Evolutionary conservation across 2,113 vertebrate genomes (phyloP).

Genomic region (Centropus bengalensis): DNA sequence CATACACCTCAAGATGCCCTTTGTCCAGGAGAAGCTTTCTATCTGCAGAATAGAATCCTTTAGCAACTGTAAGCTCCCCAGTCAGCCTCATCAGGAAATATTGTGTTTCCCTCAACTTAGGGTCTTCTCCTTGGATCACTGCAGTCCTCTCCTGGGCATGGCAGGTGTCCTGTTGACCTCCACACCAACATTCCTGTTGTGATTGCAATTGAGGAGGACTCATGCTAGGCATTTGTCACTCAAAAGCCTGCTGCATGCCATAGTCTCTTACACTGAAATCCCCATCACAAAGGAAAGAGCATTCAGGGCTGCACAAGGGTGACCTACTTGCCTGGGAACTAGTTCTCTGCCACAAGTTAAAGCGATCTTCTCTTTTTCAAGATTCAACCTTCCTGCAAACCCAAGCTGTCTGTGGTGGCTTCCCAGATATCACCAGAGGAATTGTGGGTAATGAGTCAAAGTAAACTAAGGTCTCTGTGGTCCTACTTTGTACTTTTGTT

Average conservation of each 20-base stretch:
- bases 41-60: background rate
- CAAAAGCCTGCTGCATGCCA: accelerated
- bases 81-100: background rate
- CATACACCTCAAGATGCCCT: no score
- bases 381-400: background rate
- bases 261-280: background rate
- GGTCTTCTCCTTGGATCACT: background rate
- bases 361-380: background rate
- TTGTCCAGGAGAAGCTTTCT: background rate
- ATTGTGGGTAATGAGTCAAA: background rate
- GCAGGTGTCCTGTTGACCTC: background rate
- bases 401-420: background rate
- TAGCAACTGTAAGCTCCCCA: background rate
- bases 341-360: background rate
- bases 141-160: background rate
- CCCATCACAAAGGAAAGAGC: background rate
- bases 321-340: background rate
- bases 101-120: background rate
- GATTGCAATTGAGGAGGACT: background rate
- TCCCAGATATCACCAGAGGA: background rate
- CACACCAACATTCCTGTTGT: background rate
- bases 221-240: background rate
- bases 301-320: background rate
- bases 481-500: background rate
- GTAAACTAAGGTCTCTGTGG: background rate